A percentile compares a stretch with the other conserved stretches of the same genome.
Evolutionary conservation across 2,113 vertebrate genomes (phyloP).

Genomic region (Motacilla tschutschensis): DNA sequence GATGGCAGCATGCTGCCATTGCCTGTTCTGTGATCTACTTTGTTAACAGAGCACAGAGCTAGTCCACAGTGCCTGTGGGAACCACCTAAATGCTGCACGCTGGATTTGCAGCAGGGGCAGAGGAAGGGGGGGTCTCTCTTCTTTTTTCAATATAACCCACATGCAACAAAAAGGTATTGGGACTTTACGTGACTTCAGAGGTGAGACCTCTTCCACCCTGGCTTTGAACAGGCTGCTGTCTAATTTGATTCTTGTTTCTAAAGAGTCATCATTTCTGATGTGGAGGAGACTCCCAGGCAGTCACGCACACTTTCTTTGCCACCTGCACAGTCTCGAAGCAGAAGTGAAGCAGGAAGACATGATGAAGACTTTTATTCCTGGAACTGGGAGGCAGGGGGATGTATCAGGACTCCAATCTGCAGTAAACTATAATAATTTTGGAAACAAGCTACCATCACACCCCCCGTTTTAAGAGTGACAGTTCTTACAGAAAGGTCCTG

Average conservation of each 20-base stretch:
- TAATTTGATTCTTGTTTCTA: not conserved
- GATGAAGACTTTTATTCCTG: not conserved
- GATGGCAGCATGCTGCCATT: not conserved
- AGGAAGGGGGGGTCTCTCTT: accelerated
- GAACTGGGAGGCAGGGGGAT: not conserved
- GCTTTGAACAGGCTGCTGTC: not conserved
- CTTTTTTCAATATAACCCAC: not conserved
- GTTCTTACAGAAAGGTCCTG: not conserved
- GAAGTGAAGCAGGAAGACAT: not conserved
- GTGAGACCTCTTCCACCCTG: not conserved
- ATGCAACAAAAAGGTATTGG: not conserved
- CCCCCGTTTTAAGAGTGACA: not conserved
- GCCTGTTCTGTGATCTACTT: not conserved
- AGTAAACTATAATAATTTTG: not conserved
- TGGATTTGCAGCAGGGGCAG: not conserved
- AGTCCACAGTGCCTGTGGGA: not conserved
- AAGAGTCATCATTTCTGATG: not conserved
- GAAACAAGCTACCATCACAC: not conserved
- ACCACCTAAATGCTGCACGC: not conserved
- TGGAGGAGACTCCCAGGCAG: not conserved
- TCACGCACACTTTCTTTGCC: not conserved
- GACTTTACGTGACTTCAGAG: not conserved
- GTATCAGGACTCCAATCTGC: not conserved
- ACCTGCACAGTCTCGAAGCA: not conserved
- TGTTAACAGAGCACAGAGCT: not conserved